Conservation (phyloP, 2,797 vertebrate genomes). For the Hippocampus kuda region DNA sequence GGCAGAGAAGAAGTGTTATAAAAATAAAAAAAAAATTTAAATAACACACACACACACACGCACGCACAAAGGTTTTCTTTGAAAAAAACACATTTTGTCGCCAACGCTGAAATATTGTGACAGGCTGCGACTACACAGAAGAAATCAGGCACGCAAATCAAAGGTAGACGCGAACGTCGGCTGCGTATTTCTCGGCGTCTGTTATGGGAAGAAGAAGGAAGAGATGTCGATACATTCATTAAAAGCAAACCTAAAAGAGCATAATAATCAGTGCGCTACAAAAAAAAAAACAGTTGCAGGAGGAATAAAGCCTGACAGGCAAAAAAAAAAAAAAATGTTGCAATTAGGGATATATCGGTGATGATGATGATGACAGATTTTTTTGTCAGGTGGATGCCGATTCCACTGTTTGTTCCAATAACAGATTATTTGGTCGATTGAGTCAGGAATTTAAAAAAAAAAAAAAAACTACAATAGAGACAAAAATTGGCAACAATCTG, state of each 20-base stretch:
- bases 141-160: neutral
- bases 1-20: neutral
- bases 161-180: neutral
- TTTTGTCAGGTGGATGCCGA: no score
- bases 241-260: neutral
- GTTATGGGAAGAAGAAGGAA: neutral
- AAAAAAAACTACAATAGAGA: no score
- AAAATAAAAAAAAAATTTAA: neutral
- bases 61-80: neutral
- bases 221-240: neutral
- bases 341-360: no score
- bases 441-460: neutral
- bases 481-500: no score
- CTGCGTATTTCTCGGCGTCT: neutral
- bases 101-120: conserved; percentile 1
- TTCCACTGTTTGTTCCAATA: no score
- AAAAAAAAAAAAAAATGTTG: no score
- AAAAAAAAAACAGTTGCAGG: no score
- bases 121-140: conserved; percentile 8
- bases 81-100: neutral
- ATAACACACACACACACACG: neutral
- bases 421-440: no score
- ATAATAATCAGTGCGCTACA: no score
- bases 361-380: no score
- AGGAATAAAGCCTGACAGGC: no score